Conservation (phyloP, 2,797 vertebrate species). For the Falco naumanni region DNA sequence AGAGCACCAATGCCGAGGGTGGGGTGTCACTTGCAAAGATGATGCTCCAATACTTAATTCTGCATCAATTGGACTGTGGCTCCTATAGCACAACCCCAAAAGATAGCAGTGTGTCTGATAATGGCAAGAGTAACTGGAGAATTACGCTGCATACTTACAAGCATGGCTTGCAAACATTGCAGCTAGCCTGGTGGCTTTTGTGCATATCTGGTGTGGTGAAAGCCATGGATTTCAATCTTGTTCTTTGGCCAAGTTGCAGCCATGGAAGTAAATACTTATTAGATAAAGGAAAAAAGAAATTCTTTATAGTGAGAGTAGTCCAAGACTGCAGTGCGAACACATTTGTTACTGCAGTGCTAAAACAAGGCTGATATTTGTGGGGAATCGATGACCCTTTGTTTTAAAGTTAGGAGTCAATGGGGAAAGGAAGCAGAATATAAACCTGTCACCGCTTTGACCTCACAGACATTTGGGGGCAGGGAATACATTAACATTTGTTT, state of each 20-base stretch:
- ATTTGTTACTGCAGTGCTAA: neutral
- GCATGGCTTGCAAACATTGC: neutral
- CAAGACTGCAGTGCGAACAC: fast-evolving
- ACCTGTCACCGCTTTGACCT: neutral
- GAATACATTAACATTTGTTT: neutral
- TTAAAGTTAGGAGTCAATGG: neutral
- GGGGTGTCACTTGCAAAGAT: too few relatives aligned
- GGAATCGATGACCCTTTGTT: neutral
- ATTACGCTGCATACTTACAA: neutral
- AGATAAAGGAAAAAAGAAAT: neutral
- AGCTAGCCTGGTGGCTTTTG: neutral
- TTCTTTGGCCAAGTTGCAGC: neutral
- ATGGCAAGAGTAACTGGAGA: fast-evolving
- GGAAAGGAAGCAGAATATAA: neutral
- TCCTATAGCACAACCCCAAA: neutral
- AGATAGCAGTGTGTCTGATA: neutral
- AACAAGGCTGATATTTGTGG: neutral
- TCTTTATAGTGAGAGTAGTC: neutral
- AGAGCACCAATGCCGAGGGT: neutral
- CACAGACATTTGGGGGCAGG: neutral
- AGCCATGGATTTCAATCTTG: neutral
- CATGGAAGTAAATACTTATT: neutral
- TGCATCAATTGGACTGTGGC: neutral
- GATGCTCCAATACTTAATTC: neutral
- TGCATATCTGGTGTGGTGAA: neutral